These are phyloP conservation scores for Steinernema scapterisci DNA, from an alignment of 2,888 invertebrate species.

Conservation along the genomic window DNA sequence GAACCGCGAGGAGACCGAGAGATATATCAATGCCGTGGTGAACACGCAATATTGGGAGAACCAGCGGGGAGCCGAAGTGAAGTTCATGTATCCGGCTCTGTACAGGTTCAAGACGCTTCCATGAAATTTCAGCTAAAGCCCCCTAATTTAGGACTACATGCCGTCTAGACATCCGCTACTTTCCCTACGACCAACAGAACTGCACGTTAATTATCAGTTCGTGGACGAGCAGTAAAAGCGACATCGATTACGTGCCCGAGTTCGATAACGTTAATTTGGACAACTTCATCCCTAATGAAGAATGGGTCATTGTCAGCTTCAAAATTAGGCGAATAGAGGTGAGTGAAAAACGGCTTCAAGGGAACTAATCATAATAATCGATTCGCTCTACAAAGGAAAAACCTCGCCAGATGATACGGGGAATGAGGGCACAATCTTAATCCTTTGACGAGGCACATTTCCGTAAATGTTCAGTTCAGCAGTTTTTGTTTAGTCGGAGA, in stretches of 20 bases:
- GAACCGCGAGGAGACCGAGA: constrained; percentile 66
- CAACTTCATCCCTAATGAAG: constrained; percentile 65
- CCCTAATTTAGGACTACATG: constrained; percentile 58
- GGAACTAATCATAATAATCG: no score
- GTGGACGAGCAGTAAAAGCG: constrained; percentile 64
- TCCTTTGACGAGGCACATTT: no score
- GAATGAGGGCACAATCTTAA: no score
- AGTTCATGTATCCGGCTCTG: constrained; percentile 66
- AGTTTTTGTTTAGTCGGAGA: no score
- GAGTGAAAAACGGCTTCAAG: background rate
- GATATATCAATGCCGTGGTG: constrained; percentile 65
- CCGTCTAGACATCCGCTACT: constrained; percentile 63
- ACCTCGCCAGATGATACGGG: no score
- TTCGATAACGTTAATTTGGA: constrained; percentile 61
- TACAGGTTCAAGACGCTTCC: constrained; percentile 44
- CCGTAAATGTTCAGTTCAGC: no score
- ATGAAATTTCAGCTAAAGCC: background rate
- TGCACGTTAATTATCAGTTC: constrained; percentile 64
- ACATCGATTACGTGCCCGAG: constrained; percentile 62
- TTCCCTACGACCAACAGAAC: constrained; percentile 65
- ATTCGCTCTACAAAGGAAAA: no score
- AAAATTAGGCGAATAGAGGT: constrained; percentile 59
- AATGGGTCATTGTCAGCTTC: constrained; percentile 65
- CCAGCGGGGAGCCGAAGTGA: constrained; percentile 59
- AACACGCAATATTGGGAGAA: constrained; percentile 64